phyloP scores from a whole-genome alignment of 2,888 invertebrate species.

The Aleiodes leptofemur region DNA sequence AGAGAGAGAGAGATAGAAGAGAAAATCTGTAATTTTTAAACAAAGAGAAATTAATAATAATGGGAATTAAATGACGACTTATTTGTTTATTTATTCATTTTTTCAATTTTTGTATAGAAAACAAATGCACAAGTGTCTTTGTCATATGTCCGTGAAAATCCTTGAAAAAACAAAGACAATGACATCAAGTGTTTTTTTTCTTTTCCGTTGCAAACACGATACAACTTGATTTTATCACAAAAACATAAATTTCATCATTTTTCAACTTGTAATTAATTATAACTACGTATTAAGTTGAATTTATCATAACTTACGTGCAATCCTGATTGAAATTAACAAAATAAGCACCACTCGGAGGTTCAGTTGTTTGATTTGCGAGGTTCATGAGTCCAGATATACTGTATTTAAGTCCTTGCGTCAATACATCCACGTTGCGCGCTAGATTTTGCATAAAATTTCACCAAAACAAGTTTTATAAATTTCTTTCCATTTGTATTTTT shows the following conservation, averaged over 20 bases:
- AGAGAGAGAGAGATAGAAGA: too few species aligned
- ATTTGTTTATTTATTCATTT: too few species aligned
- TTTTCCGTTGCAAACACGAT: neutral
- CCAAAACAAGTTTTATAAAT: slow-evolving; percentile 34
- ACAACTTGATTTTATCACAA: neutral
- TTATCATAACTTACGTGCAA: slow-evolving; percentile 88
- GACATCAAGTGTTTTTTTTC: slow-evolving; percentile 7
- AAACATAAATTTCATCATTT: neutral
- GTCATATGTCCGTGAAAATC: neutral
- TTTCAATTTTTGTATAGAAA: neutral
- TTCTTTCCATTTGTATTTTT: slow-evolving; percentile 3
- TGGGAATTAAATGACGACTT: too few species aligned
- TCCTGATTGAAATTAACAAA: slow-evolving; percentile 99
- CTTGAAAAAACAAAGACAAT: slow-evolving; percentile 39
- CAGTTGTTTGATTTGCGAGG: slow-evolving; percentile 87
- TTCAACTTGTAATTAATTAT: neutral
- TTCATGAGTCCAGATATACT: slow-evolving; percentile 86
- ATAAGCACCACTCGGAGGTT: slow-evolving; percentile 88
- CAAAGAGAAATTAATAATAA: neutral
- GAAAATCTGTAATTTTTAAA: neutral
- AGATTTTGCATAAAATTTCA: slow-evolving; percentile 75
- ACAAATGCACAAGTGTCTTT: neutral
- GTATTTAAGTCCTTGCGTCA: slow-evolving; percentile 76
- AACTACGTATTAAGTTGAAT: neutral
- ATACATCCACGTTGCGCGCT: slow-evolving; percentile 75